These are phyloP conservation scores for Archivesica marissinica DNA, from an alignment of 1,140 invertebrate species.

Conservation along the genomic window DNA sequence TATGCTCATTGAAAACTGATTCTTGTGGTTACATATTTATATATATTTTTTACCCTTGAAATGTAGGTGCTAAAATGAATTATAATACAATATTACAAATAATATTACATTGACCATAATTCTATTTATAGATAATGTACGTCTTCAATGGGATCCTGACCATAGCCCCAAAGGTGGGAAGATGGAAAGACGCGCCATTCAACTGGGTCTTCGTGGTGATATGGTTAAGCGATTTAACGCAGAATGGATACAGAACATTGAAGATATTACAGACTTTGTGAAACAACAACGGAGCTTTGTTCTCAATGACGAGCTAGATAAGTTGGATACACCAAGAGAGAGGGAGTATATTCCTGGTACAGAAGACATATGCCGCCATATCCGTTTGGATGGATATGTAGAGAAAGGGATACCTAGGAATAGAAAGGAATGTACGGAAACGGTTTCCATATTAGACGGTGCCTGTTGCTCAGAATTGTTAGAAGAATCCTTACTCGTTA, in stretches of 20 bases:
- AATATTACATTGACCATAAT: no score
- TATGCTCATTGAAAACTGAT: no score
- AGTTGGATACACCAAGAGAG: constrained; percentile 26
- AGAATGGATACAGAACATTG: constrained; percentile 65
- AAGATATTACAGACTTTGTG: constrained; percentile 72
- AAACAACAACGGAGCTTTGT: constrained; percentile 46
- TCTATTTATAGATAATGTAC: constrained; percentile 54
- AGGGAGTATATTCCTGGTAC: constrained; percentile 26
- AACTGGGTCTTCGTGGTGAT: constrained; percentile 74
- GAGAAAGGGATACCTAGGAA: neutral
- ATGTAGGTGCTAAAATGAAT: no score
- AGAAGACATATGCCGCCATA: constrained; percentile 30
- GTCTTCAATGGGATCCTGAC: constrained; percentile 80
- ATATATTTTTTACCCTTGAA: no score
- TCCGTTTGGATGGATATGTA: constrained; percentile 9
- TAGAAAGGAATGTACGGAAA: no score
- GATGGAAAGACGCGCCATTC: constrained; percentile 72
- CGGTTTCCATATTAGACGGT: neutral
- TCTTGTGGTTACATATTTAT: no score
- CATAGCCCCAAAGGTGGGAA: constrained; percentile 69
- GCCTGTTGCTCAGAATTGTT: constrained; percentile 5
- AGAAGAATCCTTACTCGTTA: neutral
- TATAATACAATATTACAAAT: no score
- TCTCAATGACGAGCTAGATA: constrained; percentile 8
- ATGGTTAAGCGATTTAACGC: constrained; percentile 59